phyloP scores from a whole-genome alignment of 2,797 vertebrate species.

The Megaceryle alcyon region DNA sequence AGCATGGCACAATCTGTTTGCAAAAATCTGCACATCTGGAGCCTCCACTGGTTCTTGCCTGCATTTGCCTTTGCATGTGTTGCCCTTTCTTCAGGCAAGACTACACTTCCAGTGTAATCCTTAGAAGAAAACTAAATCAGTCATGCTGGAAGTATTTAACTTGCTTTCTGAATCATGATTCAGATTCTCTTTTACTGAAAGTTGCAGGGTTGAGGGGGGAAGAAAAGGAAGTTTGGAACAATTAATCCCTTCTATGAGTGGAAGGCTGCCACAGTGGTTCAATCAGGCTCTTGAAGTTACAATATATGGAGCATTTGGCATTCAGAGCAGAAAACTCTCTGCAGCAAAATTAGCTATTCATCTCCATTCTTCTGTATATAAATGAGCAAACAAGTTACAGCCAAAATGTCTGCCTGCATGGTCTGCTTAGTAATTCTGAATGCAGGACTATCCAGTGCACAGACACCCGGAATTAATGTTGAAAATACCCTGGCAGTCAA shows the following conservation, averaged over 20 bases:
- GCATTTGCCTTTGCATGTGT: not conserved
- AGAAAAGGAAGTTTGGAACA: slow-evolving; percentile 72
- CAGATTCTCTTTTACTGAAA: slow-evolving; percentile 55
- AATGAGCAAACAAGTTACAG: slow-evolving; percentile 69
- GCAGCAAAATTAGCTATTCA: slow-evolving; percentile 75
- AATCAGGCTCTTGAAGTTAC: slow-evolving; percentile 26
- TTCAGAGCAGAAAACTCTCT: slow-evolving; percentile 63
- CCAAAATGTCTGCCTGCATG: slow-evolving; percentile 54
- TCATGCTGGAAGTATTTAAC: slow-evolving; percentile 78
- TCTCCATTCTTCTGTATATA: slow-evolving; percentile 67
- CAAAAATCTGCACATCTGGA: not conserved
- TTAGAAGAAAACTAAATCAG: slow-evolving; percentile 81
- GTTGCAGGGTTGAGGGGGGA: not conserved
- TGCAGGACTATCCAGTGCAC: slow-evolving; percentile 47
- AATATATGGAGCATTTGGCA: slow-evolving; percentile 43
- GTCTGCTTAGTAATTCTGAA: slow-evolving; percentile 63
- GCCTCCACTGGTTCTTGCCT: not conserved
- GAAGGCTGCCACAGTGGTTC: slow-evolving; percentile 39
- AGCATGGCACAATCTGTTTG: not conserved
- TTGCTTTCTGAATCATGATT: slow-evolving; percentile 80
- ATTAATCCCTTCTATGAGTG: slow-evolving; percentile 79
- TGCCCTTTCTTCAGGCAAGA: slow-evolving; percentile 49
- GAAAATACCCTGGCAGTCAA: slow-evolving; percentile 42
- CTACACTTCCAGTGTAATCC: slow-evolving; percentile 56
- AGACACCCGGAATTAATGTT: slow-evolving; percentile 53